Conservation (phyloP, 2,797 vertebrate species). For the Eremophila alpestris region DNA sequence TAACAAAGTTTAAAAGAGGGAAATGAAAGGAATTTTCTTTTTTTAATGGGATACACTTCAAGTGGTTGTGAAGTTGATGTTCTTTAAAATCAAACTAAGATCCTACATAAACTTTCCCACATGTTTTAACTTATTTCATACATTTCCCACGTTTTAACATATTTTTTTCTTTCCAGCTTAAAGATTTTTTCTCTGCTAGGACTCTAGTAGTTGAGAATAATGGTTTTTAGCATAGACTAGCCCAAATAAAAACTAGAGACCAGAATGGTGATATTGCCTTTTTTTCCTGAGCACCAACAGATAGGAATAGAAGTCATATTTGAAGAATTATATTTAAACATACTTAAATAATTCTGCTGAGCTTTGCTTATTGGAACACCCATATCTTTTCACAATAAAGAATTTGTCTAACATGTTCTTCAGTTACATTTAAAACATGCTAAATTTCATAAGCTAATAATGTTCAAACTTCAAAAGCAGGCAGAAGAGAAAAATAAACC, state of each 20-base stretch:
- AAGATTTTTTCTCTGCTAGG: background rate
- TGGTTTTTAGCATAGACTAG: background rate
- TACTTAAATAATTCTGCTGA: background rate
- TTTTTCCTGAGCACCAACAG: background rate
- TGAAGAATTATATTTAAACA: background rate
- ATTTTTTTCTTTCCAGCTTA: background rate
- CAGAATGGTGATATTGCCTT: background rate
- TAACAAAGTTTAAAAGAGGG: slow-evolving; percentile 43
- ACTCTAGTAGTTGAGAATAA: background rate
- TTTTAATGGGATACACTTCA: background rate
- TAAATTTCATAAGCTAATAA: background rate
- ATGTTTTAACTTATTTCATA: background rate
- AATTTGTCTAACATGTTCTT: background rate
- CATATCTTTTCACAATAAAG: background rate
- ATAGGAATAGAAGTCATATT: background rate
- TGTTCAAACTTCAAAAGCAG: background rate
- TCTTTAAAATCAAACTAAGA: background rate
- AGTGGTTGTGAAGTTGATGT: background rate
- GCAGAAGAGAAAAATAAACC: background rate
- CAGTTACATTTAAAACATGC: background rate
- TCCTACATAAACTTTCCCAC: background rate
- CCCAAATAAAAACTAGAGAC: background rate
- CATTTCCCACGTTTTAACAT: background rate
- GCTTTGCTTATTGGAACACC: background rate
- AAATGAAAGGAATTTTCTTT: slow-evolving; percentile 15